Evolutionary conservation across 2,888 invertebrate species (phyloP), one percentile per base, ranked within the genome.

Genomic region (Trypoxylon attenuatum): DNA sequence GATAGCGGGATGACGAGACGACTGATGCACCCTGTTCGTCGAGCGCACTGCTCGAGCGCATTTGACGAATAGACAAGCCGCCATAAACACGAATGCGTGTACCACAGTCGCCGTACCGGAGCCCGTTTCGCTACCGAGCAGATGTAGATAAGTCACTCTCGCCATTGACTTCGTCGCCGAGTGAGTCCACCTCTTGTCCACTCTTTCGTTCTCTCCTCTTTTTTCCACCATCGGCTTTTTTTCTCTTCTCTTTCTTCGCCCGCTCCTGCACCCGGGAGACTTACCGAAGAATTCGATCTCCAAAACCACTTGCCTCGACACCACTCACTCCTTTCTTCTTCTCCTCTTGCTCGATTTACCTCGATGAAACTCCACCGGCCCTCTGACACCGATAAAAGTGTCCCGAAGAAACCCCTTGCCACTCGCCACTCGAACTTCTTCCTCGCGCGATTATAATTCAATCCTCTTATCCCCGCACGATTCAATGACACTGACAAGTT

Each of bases 11-110:
- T 65, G 75, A 62, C 64, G 72, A 63, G 63, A 42, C 63, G 65
- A 70, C 13, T 33, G 33, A 33, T 4, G n/a, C n/a, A n/a, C n/a
- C n/a, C n/a, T n/a, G n/a, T n/a, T n/a, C n/a, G 13, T 13, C 3
- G n/a, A 33, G 33, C 13, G 67, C 68, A 64, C 72, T 66, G 69
- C 73, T 55, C 67, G 54, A 69, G 56, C 39, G 49, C 70, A 46
- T 69, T 79, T 78, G 78, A 78, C 69, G 71, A 77, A 79, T 78
- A 73, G 78, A 76, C 77, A 70, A 73, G 71, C 54, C 63, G 22
- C 59, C 57, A 69, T 77, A 73, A 71, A 76, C 78, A 73, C 61
- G 65, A 57, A 41, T 45, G 50, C 46, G 18, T 60, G 45, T 62
- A 51, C 50, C 55, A 38, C 33, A n/a, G 5, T n/a, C n/a, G n/a